A percentile compares a stretch with the other conserved stretches of the same genome.
These are phyloP conservation scores for Drosophila fuyamai DNA, from an alignment of 1,140 invertebrate genomes.

Conservation along the genomic window DNA sequence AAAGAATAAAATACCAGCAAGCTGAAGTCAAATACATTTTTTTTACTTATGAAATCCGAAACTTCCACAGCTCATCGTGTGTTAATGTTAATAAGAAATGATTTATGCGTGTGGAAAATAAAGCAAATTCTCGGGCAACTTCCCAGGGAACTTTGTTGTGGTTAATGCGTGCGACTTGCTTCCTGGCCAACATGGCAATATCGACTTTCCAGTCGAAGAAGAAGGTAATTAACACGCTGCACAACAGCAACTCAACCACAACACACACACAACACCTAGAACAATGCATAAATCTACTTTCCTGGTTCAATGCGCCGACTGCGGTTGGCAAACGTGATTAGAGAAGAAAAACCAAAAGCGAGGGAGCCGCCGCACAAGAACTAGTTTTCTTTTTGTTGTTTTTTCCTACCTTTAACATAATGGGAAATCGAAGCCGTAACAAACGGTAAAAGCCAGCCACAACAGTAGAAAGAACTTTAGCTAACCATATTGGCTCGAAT, in stretches of 20 bases:
- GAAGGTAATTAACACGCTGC: conserved; percentile 72
- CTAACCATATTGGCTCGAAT: conserved; percentile 36
- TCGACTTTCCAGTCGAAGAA: conserved; percentile 45
- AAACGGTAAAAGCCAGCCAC: conserved; percentile 22
- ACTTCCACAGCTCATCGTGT: conserved; percentile 36
- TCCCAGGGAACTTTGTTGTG: conserved; percentile 44
- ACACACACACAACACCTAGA: conserved; percentile 25
- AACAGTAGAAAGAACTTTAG: conserved; percentile 37
- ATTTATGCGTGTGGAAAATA: conserved; percentile 62
- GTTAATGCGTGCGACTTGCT: conserved; percentile 58
- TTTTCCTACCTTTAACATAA: conserved; percentile 47
- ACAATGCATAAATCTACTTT: conserved; percentile 72
- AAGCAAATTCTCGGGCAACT: conserved; percentile 25
- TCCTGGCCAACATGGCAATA: conserved; percentile 33
- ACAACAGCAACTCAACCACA: conserved; percentile 29
- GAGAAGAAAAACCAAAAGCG: conserved; percentile 53
- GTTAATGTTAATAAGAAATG: conserved; percentile 75
- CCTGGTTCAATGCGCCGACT: conserved; percentile 62
- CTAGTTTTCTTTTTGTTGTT: conserved; percentile 49
- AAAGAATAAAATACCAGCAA: conserved; percentile 25
- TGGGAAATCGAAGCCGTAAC: conserved; percentile 67
- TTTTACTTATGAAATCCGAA: conserved; percentile 25
- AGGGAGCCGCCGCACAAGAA: conserved; percentile 32
- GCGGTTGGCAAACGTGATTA: conserved; percentile 65
- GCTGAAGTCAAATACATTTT: conserved; percentile 18